Base-by-base conservation (phyloP, 1,140 invertebrate genomes). In the Drepana arcuata region DNA sequence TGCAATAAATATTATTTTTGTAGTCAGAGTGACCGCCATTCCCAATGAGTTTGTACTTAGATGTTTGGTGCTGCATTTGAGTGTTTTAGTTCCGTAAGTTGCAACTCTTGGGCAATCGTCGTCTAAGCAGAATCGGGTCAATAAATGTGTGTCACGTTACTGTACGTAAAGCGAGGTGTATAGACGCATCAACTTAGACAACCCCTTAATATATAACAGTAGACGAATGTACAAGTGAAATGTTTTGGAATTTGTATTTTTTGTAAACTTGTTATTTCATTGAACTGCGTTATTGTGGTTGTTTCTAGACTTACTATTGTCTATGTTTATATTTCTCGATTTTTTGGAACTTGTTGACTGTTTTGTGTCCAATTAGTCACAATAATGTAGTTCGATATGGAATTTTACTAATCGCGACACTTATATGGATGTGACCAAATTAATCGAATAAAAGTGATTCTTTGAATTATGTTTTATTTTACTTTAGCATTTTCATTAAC, bases 241-340 rank as follows among this genome's bases (percentile, higher is more conserved):
- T 31, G 18, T 48, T 48, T 53, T 48, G 37, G 14, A 38, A 41
- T 24, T 41, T 41, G 40, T 48, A 51, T 50, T 48, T 39, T 38
- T 53, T 55, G 51, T 49, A 42, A 56, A 53, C 28, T 63, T 58
- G 48, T 67, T 62, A 49, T 59, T 44, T n/a, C 33, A 63, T 65
- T 70, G 59, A 72, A 72, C 64, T 64, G 55, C 68, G 60, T 71
- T 72, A 70, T 70, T 61, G 51, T 72, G 56, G 39, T 57, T 29
- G 32, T 62, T 68, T 61, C 36, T 48, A 60, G 47, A 48, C 33
- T 57, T 60, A 44, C 58, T 58, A 47, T 54, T 34, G 54, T 49
- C 31, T 63, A 41, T 58, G 48, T 59, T 57, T 57, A 55, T 57
- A 58, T 56, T 61, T 55, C 67, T 74, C 61, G 64, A 68, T 68